Evolutionary conservation across 2,113 vertebrate genomes (phyloP).

Genomic region (Sigmodon hispidus): DNA sequence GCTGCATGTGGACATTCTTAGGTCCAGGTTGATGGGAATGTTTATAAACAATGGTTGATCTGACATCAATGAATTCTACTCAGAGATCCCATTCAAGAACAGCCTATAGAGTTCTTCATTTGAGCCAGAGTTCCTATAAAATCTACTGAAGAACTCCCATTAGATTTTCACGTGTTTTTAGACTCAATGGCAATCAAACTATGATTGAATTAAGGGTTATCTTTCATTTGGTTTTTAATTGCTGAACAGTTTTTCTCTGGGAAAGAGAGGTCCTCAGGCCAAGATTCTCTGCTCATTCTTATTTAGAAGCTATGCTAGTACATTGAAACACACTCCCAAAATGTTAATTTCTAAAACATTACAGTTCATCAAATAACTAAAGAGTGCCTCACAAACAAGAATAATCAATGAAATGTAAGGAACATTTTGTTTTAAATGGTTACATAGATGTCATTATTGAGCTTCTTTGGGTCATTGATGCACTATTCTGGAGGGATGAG

Average conservation of each 20-base stretch:
- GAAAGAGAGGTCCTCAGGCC: not conserved
- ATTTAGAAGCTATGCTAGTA: not conserved
- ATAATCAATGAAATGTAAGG: not conserved
- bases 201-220: not conserved
- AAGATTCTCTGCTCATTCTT: not conserved
- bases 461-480: not conserved
- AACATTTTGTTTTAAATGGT: not conserved
- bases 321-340: not conserved
- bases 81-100: not conserved
- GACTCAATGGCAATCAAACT: not conserved
- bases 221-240: not conserved
- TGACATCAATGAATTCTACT: not conserved
- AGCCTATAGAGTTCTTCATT: not conserved
- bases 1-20: fast-evolving
- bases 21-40: not conserved
- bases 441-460: not conserved
- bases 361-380: not conserved
- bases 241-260: not conserved
- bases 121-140: not conserved
- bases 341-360: not conserved
- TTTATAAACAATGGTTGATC: not conserved
- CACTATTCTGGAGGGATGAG: not conserved
- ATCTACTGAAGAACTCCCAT: not conserved
- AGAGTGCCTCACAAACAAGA: not conserved
- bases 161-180: not conserved